Conservation (phyloP, 2,113 vertebrate species). For the Callipepla squamata region DNA sequence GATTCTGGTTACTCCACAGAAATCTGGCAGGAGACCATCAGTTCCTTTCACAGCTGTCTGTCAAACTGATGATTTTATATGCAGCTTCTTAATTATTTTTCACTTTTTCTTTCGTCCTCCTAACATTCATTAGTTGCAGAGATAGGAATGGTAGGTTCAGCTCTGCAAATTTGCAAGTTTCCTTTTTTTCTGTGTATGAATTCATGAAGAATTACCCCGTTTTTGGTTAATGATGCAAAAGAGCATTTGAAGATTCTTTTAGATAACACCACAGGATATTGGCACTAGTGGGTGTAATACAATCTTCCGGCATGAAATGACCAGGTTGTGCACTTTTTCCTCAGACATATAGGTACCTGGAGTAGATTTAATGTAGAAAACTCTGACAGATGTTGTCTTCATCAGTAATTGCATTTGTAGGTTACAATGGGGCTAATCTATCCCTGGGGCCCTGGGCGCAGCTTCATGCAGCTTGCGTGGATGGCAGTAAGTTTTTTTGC, state of each 20-base stretch:
- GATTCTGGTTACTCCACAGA: neutral
- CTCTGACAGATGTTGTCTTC: neutral
- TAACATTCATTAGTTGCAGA: neutral
- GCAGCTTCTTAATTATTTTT: neutral
- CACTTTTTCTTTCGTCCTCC: neutral
- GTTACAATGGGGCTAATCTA: neutral
- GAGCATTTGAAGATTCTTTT: neutral
- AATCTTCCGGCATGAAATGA: neutral
- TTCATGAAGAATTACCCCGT: neutral
- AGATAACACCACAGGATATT: neutral
- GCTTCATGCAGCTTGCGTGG: rapidly evolving
- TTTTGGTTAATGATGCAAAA: neutral
- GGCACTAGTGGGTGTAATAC: neutral
- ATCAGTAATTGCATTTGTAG: neutral
- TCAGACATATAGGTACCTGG: neutral
- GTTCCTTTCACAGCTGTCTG: neutral
- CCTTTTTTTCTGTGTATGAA: neutral
- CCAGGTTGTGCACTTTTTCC: neutral
- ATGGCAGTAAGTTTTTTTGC: neutral
- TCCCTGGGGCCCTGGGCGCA: neutral
- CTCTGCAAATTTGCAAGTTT: neutral
- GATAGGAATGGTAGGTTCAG: neutral
- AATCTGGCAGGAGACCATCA: neutral
- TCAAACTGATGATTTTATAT: neutral
- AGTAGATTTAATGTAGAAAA: neutral